These are phyloP conservation scores for Macrophya annulata DNA, from an alignment of 2,888 invertebrate genomes.

Conservation along the genomic window DNA sequence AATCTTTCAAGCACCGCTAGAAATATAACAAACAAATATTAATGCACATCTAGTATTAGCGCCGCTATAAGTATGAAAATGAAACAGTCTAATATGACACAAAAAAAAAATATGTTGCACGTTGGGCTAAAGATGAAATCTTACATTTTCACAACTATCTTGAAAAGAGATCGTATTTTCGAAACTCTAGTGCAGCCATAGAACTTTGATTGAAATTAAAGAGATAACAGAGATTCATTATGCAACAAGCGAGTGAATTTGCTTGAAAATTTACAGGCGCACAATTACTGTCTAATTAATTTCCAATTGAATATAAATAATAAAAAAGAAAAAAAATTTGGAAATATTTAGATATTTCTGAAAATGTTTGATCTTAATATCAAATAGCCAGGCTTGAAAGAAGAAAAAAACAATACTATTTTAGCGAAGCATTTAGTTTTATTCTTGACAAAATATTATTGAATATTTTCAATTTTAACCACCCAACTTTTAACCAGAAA, in stretches of 20 bases:
- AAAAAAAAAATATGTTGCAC: conserved; percentile 19
- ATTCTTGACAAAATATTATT: conserved; percentile 18
- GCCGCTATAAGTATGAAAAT: conserved; percentile 57
- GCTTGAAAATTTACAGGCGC: conserved; percentile 3
- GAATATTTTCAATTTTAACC: conserved; percentile 18
- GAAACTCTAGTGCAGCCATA: conserved; percentile 3
- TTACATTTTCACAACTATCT: conserved; percentile 45
- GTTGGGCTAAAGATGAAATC: conserved; percentile 27
- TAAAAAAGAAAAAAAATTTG: neutral
- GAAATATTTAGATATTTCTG: conserved; percentile 38
- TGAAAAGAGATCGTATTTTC: neutral
- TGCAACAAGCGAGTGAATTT: neutral
- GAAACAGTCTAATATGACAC: conserved; percentile 44
- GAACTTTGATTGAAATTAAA: neutral
- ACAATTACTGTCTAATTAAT: conserved; percentile 7
- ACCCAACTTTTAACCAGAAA: conserved; percentile 24
- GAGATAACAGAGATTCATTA: neutral
- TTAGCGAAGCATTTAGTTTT: conserved; percentile 32
- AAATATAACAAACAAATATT: conserved; percentile 65
- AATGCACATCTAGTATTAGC: conserved; percentile 75
- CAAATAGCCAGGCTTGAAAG: conserved; percentile 22
- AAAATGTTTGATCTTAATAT: conserved; percentile 38
- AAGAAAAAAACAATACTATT: conserved; percentile 22
- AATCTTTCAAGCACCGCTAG: conserved; percentile 68
- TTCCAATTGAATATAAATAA: neutral